Evolutionary conservation across 2,113 vertebrate species (phyloP), one percentile per base, ranked within the genome.

Genomic region (Phodopus roborovskii): DNA sequence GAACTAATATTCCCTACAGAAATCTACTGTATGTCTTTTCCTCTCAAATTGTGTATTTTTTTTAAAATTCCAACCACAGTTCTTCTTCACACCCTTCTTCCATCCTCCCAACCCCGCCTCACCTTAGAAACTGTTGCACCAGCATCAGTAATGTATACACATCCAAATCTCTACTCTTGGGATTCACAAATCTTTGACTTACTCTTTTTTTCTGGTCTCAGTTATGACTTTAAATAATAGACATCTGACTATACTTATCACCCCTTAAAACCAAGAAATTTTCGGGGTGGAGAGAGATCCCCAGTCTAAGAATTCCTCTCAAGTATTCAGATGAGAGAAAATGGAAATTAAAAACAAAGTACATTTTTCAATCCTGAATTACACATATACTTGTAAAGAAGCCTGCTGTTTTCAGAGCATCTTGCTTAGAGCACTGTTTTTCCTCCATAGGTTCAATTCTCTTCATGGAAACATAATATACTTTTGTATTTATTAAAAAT

Each of bases 51-150:
- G 8, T 53, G 50, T 53, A 10, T 2, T 53, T 53, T 53, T 53
- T 53, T 53, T 53, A 53, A 50, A 50, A 13, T 56, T 56, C 53
- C 53, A 56, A 56, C 53, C 53, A 56, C 53, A 56, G 53, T 56
- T 13, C 53, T 13, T 12, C 53, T 12, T 56, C 13, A 10, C 53
- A 56, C 53, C 11, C 53, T 12, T 15, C 53, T 56, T 56, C 1
- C 53, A 1, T 56, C 53, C 53, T 56, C 53, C 53, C 53, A 56
- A 12, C 53, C 11, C 53, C 12, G 2, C 13, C 12, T 56, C 53
- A 15, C 12, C 53, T 56, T 7, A 1, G 0, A 1, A 7, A 1
- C 42, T 78, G 77, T 1, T n/a, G 53, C 12, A 42, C 15, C 3
- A 20, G 42, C 42, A 26, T 53, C 0, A 13, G 73, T 85, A 73